Conservation (phyloP, 2,113 vertebrate genomes). For the Malurus melanocephalus region DNA sequence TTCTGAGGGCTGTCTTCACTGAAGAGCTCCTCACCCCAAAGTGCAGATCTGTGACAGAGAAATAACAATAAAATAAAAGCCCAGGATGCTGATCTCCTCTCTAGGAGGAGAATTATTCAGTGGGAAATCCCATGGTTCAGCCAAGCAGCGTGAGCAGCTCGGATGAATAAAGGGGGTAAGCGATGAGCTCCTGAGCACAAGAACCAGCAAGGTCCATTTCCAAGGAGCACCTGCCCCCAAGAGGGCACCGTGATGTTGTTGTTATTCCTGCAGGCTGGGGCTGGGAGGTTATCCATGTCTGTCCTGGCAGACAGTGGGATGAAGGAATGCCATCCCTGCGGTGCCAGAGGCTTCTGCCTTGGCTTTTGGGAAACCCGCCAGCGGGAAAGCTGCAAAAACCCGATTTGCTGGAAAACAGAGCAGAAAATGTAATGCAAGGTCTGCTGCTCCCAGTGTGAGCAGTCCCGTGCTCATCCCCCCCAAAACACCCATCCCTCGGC, state of each 20-base stretch:
- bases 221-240: slow-evolving; percentile 42
- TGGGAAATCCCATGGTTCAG: not conserved
- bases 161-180: rapidly evolving
- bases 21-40: not conserved
- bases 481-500: rapidly evolving
- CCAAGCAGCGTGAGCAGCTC: not conserved
- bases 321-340: not conserved
- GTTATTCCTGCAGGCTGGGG: not conserved
- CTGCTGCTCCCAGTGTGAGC: not conserved
- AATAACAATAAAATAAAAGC: not conserved
- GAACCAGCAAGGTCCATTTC: not conserved
- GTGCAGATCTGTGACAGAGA: not conserved
- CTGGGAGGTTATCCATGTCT: not conserved
- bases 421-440: not conserved
- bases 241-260: slow-evolving; percentile 28
- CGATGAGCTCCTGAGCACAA: not conserved
- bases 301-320: too few relatives aligned
- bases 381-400: not conserved
- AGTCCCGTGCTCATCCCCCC: not conserved
- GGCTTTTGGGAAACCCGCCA: rapidly evolving
- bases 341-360: not conserved
- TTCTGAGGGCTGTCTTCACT: slow-evolving; percentile 40
- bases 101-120: not conserved
- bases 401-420: not conserved
- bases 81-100: not conserved